Evolutionary conservation across 2,888 invertebrate genomes (phyloP).

Genomic region (Therioaphis trifolii): DNA sequence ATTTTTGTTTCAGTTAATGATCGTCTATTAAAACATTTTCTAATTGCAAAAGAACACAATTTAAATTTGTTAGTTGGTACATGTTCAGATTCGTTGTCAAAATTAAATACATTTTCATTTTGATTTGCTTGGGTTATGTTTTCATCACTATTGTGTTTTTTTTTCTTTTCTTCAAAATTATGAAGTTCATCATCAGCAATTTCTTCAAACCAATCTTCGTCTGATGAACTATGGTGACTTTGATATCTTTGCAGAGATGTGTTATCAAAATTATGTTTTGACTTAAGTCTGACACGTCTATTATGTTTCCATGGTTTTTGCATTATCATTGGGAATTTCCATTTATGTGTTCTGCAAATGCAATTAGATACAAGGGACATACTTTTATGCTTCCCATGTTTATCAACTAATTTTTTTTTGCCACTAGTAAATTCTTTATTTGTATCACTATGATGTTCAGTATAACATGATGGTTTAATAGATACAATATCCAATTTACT

Average conservation of each 20-base stretch:
- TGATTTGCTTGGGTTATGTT: not conserved
- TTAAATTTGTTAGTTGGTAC: conserved; percentile 35
- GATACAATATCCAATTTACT: conserved; percentile 16
- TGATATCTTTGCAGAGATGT: conserved; percentile 68
- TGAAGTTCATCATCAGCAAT: conserved; percentile 66
- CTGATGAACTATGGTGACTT: conserved; percentile 70
- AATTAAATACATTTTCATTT: conserved; percentile 4
- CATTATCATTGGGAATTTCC: conserved; percentile 56
- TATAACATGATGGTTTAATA: not conserved
- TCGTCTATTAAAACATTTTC: conserved; percentile 33
- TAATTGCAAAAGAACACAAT: conserved; percentile 54
- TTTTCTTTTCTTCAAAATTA: conserved; percentile 40
- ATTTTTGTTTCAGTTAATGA: conserved; percentile 30
- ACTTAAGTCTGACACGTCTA: conserved; percentile 67
- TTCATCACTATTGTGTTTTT: conserved; percentile 8
- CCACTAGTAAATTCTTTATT: too few relatives aligned
- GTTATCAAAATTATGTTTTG: conserved; percentile 67
- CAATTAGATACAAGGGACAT: conserved; percentile 34
- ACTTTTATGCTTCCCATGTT: conserved; percentile 22
- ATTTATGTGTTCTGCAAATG: conserved; percentile 61
- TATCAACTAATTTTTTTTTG: conserved; percentile 40
- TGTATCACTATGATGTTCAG: not conserved
- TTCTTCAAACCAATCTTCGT: conserved; percentile 71
- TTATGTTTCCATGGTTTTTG: conserved; percentile 61
- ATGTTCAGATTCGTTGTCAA: conserved; percentile 21